Conservation (phyloP, 2,113 vertebrate genomes). For the Astur gentilis region DNA sequence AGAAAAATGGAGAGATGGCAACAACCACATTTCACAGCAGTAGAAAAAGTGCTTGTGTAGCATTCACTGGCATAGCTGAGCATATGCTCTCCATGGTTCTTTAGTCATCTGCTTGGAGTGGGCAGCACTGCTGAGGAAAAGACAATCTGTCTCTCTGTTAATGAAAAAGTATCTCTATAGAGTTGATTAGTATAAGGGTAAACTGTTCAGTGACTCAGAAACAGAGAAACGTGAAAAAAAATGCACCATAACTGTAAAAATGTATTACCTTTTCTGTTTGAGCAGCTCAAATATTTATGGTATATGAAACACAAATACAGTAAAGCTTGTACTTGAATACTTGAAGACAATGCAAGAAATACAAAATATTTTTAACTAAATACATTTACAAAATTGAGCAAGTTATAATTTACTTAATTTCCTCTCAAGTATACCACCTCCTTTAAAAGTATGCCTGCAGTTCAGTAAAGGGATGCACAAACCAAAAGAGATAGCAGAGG, state of each 20-base stretch:
- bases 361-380: not conserved
- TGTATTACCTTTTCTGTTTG: not conserved
- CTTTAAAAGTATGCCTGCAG: not conserved
- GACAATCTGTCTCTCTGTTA: constrained; percentile 44
- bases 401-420: not conserved
- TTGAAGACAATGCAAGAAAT: not conserved
- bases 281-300: not conserved
- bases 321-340: not conserved
- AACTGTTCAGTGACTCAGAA: constrained; percentile 13
- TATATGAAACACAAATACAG: not conserved
- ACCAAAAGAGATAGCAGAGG: not conserved
- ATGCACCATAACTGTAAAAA: not conserved
- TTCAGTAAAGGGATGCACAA: not conserved
- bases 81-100: constrained; percentile 33
- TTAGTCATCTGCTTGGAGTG: constrained; percentile 41
- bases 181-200: not conserved
- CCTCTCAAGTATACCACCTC: not conserved
- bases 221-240: not conserved
- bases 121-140: constrained; percentile 41
- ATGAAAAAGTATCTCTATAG: constrained; percentile 24
- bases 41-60: constrained; percentile 35
- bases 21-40: constrained; percentile 37
- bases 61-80: constrained; percentile 11
- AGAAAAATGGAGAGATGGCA: constrained; percentile 1
- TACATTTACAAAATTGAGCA: not conserved